phyloP scores from a whole-genome alignment of 2,888 invertebrate species.

The Parelbella ahira region DNA sequence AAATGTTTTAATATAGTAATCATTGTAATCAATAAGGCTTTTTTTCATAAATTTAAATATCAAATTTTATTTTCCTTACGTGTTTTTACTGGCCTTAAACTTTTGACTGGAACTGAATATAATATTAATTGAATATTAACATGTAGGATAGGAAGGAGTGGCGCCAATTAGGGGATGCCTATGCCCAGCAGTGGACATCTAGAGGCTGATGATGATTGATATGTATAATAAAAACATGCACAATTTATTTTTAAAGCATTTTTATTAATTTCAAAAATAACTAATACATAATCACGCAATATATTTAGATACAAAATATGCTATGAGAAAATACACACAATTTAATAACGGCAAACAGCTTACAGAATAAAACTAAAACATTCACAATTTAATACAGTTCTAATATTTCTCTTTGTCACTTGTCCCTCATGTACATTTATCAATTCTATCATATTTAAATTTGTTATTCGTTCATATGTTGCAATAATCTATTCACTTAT shows the following conservation, averaged over 20 bases:
- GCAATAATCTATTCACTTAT: constrained; percentile 59
- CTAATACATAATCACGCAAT: constrained; percentile 73
- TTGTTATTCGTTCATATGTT: constrained; percentile 41
- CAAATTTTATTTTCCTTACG: too few relatives aligned
- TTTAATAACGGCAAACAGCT: constrained; percentile 47
- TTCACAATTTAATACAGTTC: constrained; percentile 56
- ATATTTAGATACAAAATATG: constrained; percentile 67
- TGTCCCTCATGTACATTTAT: constrained; percentile 57
- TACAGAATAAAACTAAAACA: constrained; percentile 38
- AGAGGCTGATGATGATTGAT: too few relatives aligned
- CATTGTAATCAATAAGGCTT: too few relatives aligned
- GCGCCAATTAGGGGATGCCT: too few relatives aligned
- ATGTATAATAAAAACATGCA: too few relatives aligned
- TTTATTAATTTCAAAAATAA: constrained; percentile 78
- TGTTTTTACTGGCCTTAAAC: too few relatives aligned
- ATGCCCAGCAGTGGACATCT: too few relatives aligned
- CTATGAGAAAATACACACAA: constrained; percentile 71
- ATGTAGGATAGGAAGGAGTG: too few relatives aligned
- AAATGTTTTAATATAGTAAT: too few relatives aligned
- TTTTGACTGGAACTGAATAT: too few relatives aligned
- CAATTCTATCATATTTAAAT: constrained; percentile 45
- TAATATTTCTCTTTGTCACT: constrained; percentile 49
- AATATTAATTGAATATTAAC: too few relatives aligned
- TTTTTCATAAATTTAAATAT: too few relatives aligned
- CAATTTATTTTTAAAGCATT: constrained; percentile 57